Percentiles rank a stretch among this genome's conserved stretches.
Conservation (phyloP, 1,140 invertebrate species). For the Popillia japonica region DNA sequence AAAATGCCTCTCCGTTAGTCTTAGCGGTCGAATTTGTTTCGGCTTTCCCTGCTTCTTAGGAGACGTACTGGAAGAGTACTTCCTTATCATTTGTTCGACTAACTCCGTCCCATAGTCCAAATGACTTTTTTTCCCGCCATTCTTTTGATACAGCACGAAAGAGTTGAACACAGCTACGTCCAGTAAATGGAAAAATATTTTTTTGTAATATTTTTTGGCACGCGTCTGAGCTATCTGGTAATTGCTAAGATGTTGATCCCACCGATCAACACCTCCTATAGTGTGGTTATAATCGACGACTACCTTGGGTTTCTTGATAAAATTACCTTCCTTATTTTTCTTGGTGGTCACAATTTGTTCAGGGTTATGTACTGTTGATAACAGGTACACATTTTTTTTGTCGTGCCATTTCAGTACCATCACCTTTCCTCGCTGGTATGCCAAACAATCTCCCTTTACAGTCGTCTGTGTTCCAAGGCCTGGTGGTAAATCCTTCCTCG, state of each 20-base stretch:
- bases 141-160: too few relatives aligned
- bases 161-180: too few relatives aligned
- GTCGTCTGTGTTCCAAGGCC: slow-evolving; percentile 37
- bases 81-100: too few relatives aligned
- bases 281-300: slow-evolving; percentile 52
- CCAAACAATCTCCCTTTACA: slow-evolving; percentile 23
- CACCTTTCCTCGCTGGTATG: slow-evolving; percentile 25
- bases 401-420: slow-evolving; percentile 41
- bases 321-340: slow-evolving; percentile 20
- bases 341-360: slow-evolving; percentile 9
- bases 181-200: too few relatives aligned
- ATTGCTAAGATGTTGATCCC: slow-evolving; percentile 46
- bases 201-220: too few relatives aligned
- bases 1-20: too few relatives aligned
- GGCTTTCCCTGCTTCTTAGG: too few relatives aligned
- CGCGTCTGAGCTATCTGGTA: too few relatives aligned
- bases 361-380: slow-evolving; percentile 39
- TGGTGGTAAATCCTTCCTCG: slow-evolving; percentile 37
- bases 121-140: too few relatives aligned
- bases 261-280: slow-evolving; percentile 51
- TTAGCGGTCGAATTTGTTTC: too few relatives aligned
- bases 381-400: slow-evolving; percentile 39
- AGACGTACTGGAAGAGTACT: too few relatives aligned
- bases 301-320: slow-evolving; percentile 48
- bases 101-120: too few relatives aligned